Conservation (phyloP, 2,797 vertebrate species). For the Brachyalestes nurse region DNA sequence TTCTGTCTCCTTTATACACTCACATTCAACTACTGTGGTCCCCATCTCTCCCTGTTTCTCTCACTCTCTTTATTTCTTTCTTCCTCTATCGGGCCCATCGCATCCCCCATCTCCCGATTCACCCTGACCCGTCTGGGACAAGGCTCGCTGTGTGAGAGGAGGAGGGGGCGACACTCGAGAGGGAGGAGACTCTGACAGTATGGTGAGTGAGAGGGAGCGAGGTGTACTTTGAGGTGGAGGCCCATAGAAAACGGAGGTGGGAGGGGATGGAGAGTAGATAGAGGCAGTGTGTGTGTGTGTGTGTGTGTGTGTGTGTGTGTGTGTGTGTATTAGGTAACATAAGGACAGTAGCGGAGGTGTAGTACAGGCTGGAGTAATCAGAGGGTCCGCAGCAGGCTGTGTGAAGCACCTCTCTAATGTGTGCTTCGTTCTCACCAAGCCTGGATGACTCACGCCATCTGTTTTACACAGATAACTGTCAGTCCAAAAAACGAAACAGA, state of each 20-base stretch:
- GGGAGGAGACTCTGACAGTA: conserved; percentile 47
- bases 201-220: conserved; percentile 64
- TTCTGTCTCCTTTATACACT: conserved; percentile 18
- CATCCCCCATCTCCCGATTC: conserved; percentile 42
- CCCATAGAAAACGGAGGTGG: neutral
- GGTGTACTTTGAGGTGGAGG: neutral
- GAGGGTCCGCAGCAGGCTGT: conserved; percentile 12
- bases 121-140: conserved; percentile 43
- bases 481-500: neutral
- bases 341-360: neutral
- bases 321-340: conserved; percentile 1
- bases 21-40: conserved; percentile 41
- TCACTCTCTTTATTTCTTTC: neutral
- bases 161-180: conserved; percentile 28
- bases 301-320: conserved; percentile 11
- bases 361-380: neutral
- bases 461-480: conserved; percentile 6
- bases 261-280: neutral
- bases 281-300: too few species aligned
- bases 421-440: neutral
- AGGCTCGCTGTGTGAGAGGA: conserved; percentile 53
- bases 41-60: neutral
- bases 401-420: neutral
- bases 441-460: conserved; percentile 18
- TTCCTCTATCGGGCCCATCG: neutral